A percentile compares a stretch with the other conserved stretches of the same genome.
These are phyloP conservation scores for Paramisgurnus dabryanus DNA, from an alignment of 2,113 vertebrate species.

Conservation along the genomic window DNA sequence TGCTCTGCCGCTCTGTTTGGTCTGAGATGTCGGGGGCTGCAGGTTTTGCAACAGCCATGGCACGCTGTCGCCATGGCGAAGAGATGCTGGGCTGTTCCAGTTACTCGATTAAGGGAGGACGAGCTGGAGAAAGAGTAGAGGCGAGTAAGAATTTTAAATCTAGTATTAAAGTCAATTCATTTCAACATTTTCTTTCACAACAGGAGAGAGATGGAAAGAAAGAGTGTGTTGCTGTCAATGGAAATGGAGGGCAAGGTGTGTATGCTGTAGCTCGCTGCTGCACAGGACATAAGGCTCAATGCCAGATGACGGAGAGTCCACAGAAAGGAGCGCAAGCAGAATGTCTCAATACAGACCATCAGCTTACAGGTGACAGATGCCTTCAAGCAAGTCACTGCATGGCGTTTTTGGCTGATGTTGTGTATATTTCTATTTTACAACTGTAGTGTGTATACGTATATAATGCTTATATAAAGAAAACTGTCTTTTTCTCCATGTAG, in stretches of 20 bases:
- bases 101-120: slow-evolving; percentile 65
- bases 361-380: slow-evolving; percentile 79
- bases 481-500: slow-evolving; percentile 59
- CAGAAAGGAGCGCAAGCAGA: slow-evolving; percentile 33
- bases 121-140: slow-evolving; percentile 75
- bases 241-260: slow-evolving; percentile 69
- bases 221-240: slow-evolving; percentile 74
- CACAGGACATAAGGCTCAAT: slow-evolving; percentile 66
- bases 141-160: slow-evolving; percentile 61
- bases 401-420: too few species aligned
- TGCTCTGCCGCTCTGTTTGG: slow-evolving; percentile 87
- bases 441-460: too few species aligned
- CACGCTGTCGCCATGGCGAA: slow-evolving; percentile 73
- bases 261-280: slow-evolving; percentile 85
- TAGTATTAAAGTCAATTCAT: too few species aligned
- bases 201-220: slow-evolving; percentile 70
- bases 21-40: slow-evolving; percentile 73
- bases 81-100: slow-evolving; percentile 82
- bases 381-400: not conserved
- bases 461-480: too few species aligned
- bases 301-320: slow-evolving; percentile 60
- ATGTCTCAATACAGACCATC: slow-evolving; percentile 66
- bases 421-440: too few species aligned
- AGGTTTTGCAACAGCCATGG: slow-evolving; percentile 44
- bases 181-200: not conserved